Evolutionary conservation across 2,888 invertebrate species (phyloP).

Genomic region (Aricia artaxerxes): DNA sequence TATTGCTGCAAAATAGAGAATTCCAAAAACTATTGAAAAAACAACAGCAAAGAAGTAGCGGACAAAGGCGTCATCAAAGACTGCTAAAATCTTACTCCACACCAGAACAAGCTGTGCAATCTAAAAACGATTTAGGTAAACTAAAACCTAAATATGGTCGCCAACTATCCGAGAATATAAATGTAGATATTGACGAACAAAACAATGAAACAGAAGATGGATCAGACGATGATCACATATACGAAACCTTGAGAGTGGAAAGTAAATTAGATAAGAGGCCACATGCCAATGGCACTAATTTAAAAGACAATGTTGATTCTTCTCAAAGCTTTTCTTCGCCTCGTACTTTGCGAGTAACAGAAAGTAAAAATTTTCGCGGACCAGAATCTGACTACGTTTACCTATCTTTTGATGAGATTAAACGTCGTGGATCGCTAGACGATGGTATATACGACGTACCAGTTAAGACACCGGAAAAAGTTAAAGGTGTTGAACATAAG

Average conservation of each 20-base stretch:
- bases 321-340: background rate
- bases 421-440: slow-evolving; percentile 51
- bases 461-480: slow-evolving; percentile 63
- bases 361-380: slow-evolving; percentile 40
- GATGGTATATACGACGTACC: slow-evolving; percentile 73
- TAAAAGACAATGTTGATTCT: slow-evolving; percentile 54
- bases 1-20: slow-evolving; percentile 90
- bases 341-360: background rate
- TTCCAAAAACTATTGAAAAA: slow-evolving; percentile 89
- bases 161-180: slow-evolving; percentile 64
- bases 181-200: slow-evolving; percentile 46
- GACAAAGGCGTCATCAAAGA: slow-evolving; percentile 78
- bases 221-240: slow-evolving; percentile 79
- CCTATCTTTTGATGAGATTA: slow-evolving; percentile 69
- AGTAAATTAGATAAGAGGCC: slow-evolving; percentile 57
- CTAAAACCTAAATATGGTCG: slow-evolving; percentile 63
- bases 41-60: slow-evolving; percentile 81
- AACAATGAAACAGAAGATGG: slow-evolving; percentile 50
- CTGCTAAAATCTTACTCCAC: slow-evolving; percentile 77
- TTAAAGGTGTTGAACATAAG: slow-evolving; percentile 35
- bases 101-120: slow-evolving; percentile 72
- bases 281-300: slow-evolving; percentile 60
- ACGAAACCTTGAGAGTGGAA: slow-evolving; percentile 79
- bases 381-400: slow-evolving; percentile 77
- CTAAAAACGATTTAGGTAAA: slow-evolving; percentile 61